These are phyloP conservation scores for Cephalotes varians DNA, from an alignment of 2,888 invertebrate species.

Conservation along the genomic window DNA sequence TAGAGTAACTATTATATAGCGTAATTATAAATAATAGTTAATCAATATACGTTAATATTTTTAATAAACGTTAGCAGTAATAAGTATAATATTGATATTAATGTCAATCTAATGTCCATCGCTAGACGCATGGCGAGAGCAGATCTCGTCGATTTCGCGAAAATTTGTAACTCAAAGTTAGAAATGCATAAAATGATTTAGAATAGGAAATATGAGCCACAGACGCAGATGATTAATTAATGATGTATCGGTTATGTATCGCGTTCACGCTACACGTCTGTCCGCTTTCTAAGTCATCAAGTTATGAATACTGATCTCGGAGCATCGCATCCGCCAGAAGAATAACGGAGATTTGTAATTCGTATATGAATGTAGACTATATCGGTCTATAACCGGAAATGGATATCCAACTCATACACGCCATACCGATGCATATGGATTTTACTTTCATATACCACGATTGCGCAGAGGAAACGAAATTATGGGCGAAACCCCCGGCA, in stretches of 20 bases:
- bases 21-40: background rate
- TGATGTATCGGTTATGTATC: conserved; percentile 27
- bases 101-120: background rate
- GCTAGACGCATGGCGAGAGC: background rate
- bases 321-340: conserved; percentile 28
- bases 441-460: conserved; percentile 67
- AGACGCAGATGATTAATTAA: conserved; percentile 50
- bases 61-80: background rate
- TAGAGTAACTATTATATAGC: background rate
- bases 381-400: conserved; percentile 63
- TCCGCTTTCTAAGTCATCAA: conserved; percentile 51
- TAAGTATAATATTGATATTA: conserved; percentile 4
- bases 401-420: conserved; percentile 16
- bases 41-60: background rate
- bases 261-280: conserved; percentile 46
- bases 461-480: conserved; percentile 11
- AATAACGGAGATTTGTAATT: conserved; percentile 21
- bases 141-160: background rate
- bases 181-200: conserved; percentile 28
- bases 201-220: conserved; percentile 19
- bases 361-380: conserved; percentile 39
- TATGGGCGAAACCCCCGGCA: conserved; percentile 2
- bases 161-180: background rate
- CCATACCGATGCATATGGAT: conserved; percentile 42
- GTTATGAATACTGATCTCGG: conserved; percentile 48